Evolutionary conservation across 2,888 invertebrate genomes (phyloP), one percentile per base, ranked within the genome.

Genomic region (Cryptophagus acutangulus): DNA sequence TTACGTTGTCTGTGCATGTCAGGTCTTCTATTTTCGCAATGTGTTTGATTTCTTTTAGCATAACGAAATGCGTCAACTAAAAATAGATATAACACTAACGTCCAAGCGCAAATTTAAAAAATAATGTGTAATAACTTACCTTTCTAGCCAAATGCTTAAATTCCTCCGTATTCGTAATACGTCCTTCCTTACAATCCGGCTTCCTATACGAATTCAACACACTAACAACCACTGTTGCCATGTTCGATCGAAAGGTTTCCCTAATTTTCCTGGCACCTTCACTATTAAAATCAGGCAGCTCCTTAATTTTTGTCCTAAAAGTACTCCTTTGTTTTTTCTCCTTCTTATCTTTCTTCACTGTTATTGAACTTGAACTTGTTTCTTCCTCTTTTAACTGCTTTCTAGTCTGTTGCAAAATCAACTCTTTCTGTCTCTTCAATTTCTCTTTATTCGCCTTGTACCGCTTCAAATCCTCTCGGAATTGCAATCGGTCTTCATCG

Each of bases 121-220:
- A n/a, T n/a, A n/a, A n/a, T n/a, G n/a, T n/a, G n/a, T n/a, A 13
- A 35, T n/a, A n/a, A 52, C 61, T 60, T 69, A 90, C 90, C 80
- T 94, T 95, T 70, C 92, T 78, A 2, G 94, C 93, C 39, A 95
- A 75, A 72, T 93, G 91, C 66, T 94, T 94, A 69, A 95, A 90
- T 69, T 96, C 95, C 30, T 92, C 89, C 0, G 87, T 91, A 61
- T 80, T 85, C 2, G 83, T 83, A 56, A 97, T 95, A 53, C 86
- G 75, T 0, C 90, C 96, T 46, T 81, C 74, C 53, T 81, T 81
- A 59, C 94, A 96, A 50, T 85, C 87, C 0, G 84, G 79, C 61
- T 87, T 88, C 38, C 91, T 75, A 71, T 88, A 96, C 1, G 89
- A 89, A 70, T 89, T 91, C 42, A 96, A 77, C 61, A 87, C 86